phyloP scores from a whole-genome alignment of 2,113 vertebrate genomes.

The Morphnarchus princeps region DNA sequence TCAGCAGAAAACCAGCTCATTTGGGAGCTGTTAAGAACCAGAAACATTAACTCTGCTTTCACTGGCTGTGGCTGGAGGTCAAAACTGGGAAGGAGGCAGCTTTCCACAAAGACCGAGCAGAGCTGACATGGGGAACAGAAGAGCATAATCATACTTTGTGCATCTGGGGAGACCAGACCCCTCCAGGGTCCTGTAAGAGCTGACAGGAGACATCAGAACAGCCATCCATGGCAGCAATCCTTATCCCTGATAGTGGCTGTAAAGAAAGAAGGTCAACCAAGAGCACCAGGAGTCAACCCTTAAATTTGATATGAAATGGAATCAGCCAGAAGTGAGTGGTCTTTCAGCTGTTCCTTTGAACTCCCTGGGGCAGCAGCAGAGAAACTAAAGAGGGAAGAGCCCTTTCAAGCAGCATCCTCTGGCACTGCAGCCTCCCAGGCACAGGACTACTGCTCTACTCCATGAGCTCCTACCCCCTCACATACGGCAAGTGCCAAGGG shows the following conservation, averaged over 20 bases:
- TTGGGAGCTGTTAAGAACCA: neutral
- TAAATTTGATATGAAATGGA: neutral
- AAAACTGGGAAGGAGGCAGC: neutral
- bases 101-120: neutral
- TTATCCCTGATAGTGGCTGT: neutral
- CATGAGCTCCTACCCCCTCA: neutral
- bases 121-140: neutral
- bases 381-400: neutral
- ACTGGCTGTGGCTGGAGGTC: neutral
- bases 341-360: neutral
- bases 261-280: neutral
- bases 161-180: neutral
- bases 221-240: neutral
- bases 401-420: neutral
- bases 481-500: neutral
- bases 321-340: neutral
- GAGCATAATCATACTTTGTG: neutral
- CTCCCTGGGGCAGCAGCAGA: neutral
- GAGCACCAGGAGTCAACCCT: neutral
- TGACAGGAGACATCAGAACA: neutral
- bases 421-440: neutral
- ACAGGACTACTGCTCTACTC: neutral
- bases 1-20: neutral
- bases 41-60: neutral
- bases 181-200: accelerated